phyloP scores from a whole-genome alignment of 2,113 vertebrate species.

The Callospermophilus lateralis region DNA sequence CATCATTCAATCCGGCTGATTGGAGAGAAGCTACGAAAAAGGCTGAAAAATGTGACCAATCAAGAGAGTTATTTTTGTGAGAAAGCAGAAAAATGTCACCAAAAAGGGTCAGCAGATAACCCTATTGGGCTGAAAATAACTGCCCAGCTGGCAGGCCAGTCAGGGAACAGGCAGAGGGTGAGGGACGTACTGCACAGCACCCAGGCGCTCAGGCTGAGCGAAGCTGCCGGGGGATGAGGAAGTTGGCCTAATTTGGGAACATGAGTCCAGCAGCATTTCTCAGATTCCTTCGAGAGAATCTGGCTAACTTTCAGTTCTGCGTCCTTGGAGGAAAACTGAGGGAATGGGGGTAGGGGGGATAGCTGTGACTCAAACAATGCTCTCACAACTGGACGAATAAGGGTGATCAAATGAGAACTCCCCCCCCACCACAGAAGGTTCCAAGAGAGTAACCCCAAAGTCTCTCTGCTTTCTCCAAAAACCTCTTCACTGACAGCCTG shows the following conservation, averaged over 20 bases:
- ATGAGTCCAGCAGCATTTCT: constrained; percentile 93
- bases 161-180: constrained; percentile 75
- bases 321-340: constrained; percentile 84
- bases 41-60: constrained; percentile 90
- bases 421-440: constrained; percentile 48
- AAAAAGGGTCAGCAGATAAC: constrained; percentile 91
- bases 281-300: constrained; percentile 90
- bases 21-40: constrained; percentile 80
- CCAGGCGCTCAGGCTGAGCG: constrained; percentile 81
- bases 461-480: neutral
- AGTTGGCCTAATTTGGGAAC: constrained; percentile 98
- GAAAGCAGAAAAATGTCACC: constrained; percentile 87
- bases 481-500: neutral
- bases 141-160: constrained; percentile 84
- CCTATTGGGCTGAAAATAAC: constrained; percentile 92
- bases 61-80: constrained; percentile 91
- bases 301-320: constrained; percentile 89
- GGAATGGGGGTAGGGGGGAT: constrained; percentile 54
- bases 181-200: constrained; percentile 76
- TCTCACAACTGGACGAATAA: constrained; percentile 74
- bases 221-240: constrained; percentile 87
- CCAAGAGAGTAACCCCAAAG: constrained; percentile 18
- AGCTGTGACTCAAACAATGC: constrained; percentile 83
- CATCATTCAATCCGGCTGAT: constrained; percentile 64
- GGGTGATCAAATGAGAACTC: constrained; percentile 17